Conservation (phyloP, 2,888 invertebrate genomes). For the Drosophila histrio region DNA sequence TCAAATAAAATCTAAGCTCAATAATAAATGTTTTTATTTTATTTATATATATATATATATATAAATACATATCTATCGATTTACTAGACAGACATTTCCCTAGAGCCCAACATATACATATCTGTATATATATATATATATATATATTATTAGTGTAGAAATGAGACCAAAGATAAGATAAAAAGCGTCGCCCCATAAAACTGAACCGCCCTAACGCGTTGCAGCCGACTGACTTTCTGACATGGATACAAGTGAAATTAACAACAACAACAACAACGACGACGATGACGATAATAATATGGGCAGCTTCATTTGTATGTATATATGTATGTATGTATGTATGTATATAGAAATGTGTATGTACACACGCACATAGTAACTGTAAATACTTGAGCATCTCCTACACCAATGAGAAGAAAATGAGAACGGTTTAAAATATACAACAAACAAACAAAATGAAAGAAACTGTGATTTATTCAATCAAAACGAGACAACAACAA, state of each 20-base stretch:
- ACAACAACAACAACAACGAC: conserved; percentile 27
- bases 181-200: conserved; percentile 26
- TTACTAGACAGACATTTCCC: not conserved
- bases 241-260: conserved; percentile 62
- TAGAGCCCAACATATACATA: conserved; percentile 1
- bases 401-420: conserved; percentile 29
- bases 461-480: conserved; percentile 63
- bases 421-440: conserved; percentile 22
- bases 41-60: no score
- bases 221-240: conserved; percentile 27
- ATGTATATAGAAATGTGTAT: no score
- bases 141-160: not conserved
- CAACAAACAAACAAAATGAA: not conserved
- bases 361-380: conserved; percentile 31
- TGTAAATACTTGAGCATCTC: conserved; percentile 45
- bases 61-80: conserved; percentile 16
- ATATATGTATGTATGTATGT: not conserved
- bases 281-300: conserved; percentile 16
- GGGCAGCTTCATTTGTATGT: conserved; percentile 21
- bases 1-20: no score
- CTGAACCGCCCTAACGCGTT: conserved; percentile 47
- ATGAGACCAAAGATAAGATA: conserved; percentile 46
- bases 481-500: conserved; percentile 40
- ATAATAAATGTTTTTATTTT: no score
- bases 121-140: no score